A percentile compares a stretch with the other conserved stretches of the same genome.
phyloP scores from a whole-genome alignment of 2,888 invertebrate genomes.

The Drosophila subquinaria region DNA sequence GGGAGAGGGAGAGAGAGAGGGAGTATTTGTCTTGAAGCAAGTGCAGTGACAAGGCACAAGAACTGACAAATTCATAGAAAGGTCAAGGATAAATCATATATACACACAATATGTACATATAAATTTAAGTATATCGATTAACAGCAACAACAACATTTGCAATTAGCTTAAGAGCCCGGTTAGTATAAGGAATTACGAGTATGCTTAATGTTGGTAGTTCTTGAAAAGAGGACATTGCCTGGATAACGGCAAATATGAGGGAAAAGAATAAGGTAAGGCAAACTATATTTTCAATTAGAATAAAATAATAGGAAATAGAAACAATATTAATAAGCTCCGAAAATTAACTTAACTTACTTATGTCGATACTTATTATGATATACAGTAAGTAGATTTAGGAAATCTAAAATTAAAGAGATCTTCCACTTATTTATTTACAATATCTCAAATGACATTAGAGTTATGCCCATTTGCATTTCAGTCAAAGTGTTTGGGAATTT shows the following conservation, averaged over 20 bases:
- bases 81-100: constrained; percentile 14
- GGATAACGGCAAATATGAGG: too few relatives aligned
- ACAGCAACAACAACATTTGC: constrained; percentile 5
- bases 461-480: constrained; percentile 4
- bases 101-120: neutral
- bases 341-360: too few relatives aligned
- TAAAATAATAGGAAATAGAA: too few relatives aligned
- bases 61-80: neutral
- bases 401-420: too few relatives aligned
- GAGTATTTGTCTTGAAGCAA: neutral
- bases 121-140: constrained; percentile 1
- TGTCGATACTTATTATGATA: too few relatives aligned
- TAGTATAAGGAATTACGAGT: neutral
- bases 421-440: too few relatives aligned
- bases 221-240: neutral
- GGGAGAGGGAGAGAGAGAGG: neutral
- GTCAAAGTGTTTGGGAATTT: constrained; percentile 1
- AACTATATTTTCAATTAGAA: too few relatives aligned
- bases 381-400: neutral
- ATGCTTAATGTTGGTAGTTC: neutral
- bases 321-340: too few relatives aligned
- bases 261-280: too few relatives aligned
- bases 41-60: constrained; percentile 1
- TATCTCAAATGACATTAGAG: neutral
- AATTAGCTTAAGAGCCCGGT: constrained; percentile 21